phyloP scores from a whole-genome alignment of 2,797 vertebrate species.

The Acrossocheilus fasciatus region DNA sequence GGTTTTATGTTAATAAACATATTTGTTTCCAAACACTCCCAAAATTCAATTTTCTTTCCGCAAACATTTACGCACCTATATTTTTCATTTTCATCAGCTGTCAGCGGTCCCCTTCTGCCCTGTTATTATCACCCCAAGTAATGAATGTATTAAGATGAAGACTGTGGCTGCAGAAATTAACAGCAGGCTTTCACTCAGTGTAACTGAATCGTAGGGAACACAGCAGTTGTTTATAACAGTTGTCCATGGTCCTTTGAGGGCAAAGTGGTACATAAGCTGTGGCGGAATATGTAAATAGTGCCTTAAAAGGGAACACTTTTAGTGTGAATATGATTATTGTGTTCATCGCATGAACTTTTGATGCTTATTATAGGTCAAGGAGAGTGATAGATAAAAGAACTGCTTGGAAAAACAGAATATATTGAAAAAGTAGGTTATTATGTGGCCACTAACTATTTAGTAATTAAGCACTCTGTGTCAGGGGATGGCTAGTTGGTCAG shows the following conservation, averaged over 20 bases:
- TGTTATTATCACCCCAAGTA: slow-evolving; percentile 41
- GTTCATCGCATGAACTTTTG: slow-evolving; percentile 14
- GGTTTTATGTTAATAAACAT: slow-evolving; percentile 45
- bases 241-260: slow-evolving; percentile 20
- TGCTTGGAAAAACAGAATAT: neutral
- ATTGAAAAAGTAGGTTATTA: neutral
- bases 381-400: neutral
- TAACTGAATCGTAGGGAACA: slow-evolving; percentile 35
- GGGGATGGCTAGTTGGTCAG: neutral
- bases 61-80: slow-evolving; percentile 33
- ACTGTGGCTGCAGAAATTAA: slow-evolving; percentile 41
- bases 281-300: slow-evolving; percentile 21
- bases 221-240: slow-evolving; percentile 49
- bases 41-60: slow-evolving; percentile 44
- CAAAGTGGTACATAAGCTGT: slow-evolving; percentile 42
- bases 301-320: slow-evolving; percentile 44
- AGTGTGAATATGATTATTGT: slow-evolving; percentile 34
- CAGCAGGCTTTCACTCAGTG: slow-evolving; percentile 29
- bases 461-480: neutral
- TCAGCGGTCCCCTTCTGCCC: slow-evolving; percentile 14
- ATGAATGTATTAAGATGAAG: slow-evolving; percentile 34
- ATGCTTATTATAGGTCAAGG: neutral
- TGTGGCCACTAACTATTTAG: slow-evolving; percentile 7
- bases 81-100: slow-evolving; percentile 33
- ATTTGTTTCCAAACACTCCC: slow-evolving; percentile 27